Percentiles rank a stretch among this genome's conserved stretches.
These are phyloP conservation scores for Emberiza fucata DNA, from an alignment of 2,113 vertebrate genomes.

Conservation along the genomic window DNA sequence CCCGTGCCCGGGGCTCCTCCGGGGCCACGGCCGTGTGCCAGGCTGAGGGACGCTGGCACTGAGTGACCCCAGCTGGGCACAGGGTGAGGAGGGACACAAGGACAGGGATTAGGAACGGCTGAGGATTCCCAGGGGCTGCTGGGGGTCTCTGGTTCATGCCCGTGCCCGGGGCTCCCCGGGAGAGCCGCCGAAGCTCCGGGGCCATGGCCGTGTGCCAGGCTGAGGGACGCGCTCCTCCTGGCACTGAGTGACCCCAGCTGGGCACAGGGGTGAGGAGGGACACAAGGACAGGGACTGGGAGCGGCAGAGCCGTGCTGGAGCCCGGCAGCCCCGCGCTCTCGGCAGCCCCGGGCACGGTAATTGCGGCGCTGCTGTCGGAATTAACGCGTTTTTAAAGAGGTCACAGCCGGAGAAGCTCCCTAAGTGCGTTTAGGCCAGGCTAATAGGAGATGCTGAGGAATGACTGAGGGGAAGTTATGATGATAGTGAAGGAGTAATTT, in stretches of 20 bases:
- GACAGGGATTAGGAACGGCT: background rate
- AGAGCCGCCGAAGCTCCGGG: too few relatives aligned
- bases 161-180: accelerated
- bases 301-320: background rate
- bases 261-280: background rate
- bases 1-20: accelerated
- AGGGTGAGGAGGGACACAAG: background rate
- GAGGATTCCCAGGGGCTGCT: background rate
- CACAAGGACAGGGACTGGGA: background rate
- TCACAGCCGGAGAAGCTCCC: constrained; percentile 10
- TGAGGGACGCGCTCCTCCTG: background rate
- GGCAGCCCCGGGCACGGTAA: background rate
- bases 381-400: background rate
- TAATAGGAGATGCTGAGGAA: constrained; percentile 39
- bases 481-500: constrained; percentile 62
- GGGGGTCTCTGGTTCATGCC: accelerated
- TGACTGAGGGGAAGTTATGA: constrained; percentile 57
- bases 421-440: constrained; percentile 37
- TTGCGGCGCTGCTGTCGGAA: background rate
- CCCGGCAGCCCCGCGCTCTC: background rate
- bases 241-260: accelerated
- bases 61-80: accelerated
- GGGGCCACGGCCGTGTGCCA: accelerated
- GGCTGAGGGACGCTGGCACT: background rate
- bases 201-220: accelerated